Base-by-base conservation (phyloP, 1,140 invertebrate genomes). In the Berghia stephanieae region DNA sequence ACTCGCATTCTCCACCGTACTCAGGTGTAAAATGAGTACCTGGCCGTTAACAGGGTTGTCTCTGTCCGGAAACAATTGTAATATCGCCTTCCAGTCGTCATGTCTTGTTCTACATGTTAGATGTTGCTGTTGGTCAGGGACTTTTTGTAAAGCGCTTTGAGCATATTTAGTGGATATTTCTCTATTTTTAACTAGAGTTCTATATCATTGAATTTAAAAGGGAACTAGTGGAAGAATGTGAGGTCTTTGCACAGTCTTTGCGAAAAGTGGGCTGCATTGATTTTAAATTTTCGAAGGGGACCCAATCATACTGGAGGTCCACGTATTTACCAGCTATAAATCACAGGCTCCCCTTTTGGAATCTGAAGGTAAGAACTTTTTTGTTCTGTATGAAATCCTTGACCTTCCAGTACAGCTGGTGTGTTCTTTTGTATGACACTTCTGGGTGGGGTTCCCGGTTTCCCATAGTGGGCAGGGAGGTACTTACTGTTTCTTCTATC, bases 221-320 rank as follows among this genome's bases (percentile, higher is more conserved):
- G 44, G 88, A 90, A 79, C 75, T 90, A 8, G 21, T 81, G 18
- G 89, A 94, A 89, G 94, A 94, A 89, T 91, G 91, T 83, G 90
- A 91, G 72, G 80, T 94, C 42, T 79, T 52, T 42, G 90, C 91
- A 18, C 78, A 84, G 18, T 21, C 38, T 21, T 87, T 94, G 70
- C 88, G 90, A 40, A 91, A 92, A 82, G 86, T 93, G 60, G 93
- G 92, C 5, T 84, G 92, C 55, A 87, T 94, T 34, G 90, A 92
- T 77, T 94, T 94, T 87, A 91, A 93, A 78, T 93, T 93, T 84
- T 89, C n/a, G 91, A 76, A 91, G 91, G 2, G 88, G 93, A 40
- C 86, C 91, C n/a, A 2, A 82, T 86, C 8, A 78, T 92, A 55
- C 87, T 93, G 87, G 91, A 93, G 78, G 93, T 94, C 21, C 91